Percentiles rank a stretch among this genome's conserved stretches.
Conservation (phyloP, 2,888 invertebrate genomes). For the Empis livida region DNA sequence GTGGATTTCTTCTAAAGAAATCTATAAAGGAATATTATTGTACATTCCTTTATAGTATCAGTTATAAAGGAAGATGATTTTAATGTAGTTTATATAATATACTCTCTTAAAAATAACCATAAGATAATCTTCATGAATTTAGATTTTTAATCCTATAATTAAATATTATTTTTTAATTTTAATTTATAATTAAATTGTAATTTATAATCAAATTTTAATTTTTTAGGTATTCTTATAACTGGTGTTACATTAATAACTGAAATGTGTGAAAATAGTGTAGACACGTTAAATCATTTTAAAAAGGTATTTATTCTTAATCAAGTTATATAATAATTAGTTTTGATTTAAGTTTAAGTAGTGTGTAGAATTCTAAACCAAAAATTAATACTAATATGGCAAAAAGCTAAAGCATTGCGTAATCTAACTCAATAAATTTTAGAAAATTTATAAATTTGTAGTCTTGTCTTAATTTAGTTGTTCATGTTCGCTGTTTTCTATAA, state of each 20-base stretch:
- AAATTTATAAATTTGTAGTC: neutral
- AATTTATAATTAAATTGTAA: neutral
- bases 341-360: too few relatives aligned
- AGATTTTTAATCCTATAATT: too few relatives aligned
- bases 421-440: neutral
- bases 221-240: constrained; percentile 83
- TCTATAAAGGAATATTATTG: too few relatives aligned
- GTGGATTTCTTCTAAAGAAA: too few relatives aligned
- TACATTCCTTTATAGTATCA: too few relatives aligned
- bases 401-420: neutral
- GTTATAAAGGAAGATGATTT: too few relatives aligned
- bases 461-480: neutral
- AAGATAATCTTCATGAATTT: too few relatives aligned
- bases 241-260: constrained; percentile 97
- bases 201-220: neutral
- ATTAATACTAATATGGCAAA: neutral
- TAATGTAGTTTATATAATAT: too few relatives aligned
- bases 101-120: too few relatives aligned
- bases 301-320: constrained; percentile 54
- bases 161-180: constrained; percentile 1
- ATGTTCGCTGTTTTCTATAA: too few relatives aligned
- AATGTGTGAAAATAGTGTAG: constrained; percentile 98
- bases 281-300: constrained; percentile 95
- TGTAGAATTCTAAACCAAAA: too few relatives aligned
- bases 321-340: neutral